Evolutionary conservation across 1,140 invertebrate species (phyloP).

Genomic region (Leptopilina boulardi): DNA sequence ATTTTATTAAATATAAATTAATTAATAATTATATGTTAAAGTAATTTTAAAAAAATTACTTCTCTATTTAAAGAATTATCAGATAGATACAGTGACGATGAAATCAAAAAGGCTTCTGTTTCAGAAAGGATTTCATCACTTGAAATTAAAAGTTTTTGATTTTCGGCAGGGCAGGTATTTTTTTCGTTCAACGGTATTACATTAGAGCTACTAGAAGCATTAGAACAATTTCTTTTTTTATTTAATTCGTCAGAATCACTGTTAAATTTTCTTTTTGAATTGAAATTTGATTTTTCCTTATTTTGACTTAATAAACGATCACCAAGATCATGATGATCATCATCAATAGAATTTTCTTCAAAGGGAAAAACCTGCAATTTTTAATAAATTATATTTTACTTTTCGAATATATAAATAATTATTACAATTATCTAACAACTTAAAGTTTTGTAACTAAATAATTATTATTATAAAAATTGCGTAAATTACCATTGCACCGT

Average conservation of each 20-base stretch:
- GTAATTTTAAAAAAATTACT: slow-evolving; percentile 1
- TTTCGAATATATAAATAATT: not conserved
- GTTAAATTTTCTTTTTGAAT: too few species aligned
- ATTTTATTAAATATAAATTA: not conserved
- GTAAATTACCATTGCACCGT: not conserved
- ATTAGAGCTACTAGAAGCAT: too few species aligned
- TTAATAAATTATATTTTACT: too few species aligned
- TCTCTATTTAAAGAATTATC: not conserved
- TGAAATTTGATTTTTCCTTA: too few species aligned
- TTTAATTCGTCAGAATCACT: too few species aligned
- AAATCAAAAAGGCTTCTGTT: not conserved
- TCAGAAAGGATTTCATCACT: slow-evolving; percentile 11
- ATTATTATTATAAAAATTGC: not conserved
- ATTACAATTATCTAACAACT: not conserved
- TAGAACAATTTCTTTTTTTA: too few species aligned
- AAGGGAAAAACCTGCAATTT: too few species aligned
- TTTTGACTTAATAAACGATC: too few species aligned
- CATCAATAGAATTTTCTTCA: too few species aligned
- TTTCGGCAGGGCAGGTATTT: not conserved
- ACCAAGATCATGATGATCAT: too few species aligned
- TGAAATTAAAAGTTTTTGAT: not conserved
- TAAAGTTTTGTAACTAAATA: not conserved
- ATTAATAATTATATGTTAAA: slow-evolving; percentile 10
- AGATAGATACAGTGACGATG: not conserved
- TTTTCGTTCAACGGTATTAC: too few species aligned